phyloP scores from a whole-genome alignment of 2,888 invertebrate species.

The Allophyes oxyacanthae region DNA sequence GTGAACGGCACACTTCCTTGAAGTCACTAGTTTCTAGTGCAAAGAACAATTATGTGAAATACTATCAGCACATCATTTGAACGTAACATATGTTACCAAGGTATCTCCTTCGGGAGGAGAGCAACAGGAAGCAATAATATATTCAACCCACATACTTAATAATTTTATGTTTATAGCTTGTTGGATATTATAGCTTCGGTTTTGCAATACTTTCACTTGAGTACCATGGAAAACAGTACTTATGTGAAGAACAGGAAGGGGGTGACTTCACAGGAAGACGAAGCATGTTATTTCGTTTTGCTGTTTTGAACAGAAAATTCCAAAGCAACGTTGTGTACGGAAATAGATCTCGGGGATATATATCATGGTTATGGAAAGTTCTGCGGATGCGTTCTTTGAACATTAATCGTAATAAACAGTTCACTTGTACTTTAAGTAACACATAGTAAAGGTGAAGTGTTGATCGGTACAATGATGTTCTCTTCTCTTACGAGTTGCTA shows the following conservation, averaged over 20 bases:
- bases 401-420: constrained; percentile 36
- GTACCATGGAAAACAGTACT: constrained; percentile 11
- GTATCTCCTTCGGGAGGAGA: constrained; percentile 21
- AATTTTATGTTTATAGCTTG: constrained; percentile 26
- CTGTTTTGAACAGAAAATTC: constrained; percentile 25
- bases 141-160: constrained; percentile 27
- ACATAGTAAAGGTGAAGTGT: too few species aligned
- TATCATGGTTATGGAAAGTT: constrained; percentile 33
- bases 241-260: constrained; percentile 11
- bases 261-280: constrained; percentile 18
- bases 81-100: constrained; percentile 21
- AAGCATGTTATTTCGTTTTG: constrained; percentile 21
- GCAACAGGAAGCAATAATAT: constrained; percentile 33
- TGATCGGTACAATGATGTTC: too few species aligned
- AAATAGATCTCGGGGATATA: constrained; percentile 28
- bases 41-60: constrained; percentile 32
- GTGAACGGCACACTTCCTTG: constrained; percentile 9
- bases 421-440: constrained; percentile 29
- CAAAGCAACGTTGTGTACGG: constrained; percentile 24
- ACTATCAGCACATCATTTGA: constrained; percentile 34
- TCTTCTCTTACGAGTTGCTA: too few species aligned
- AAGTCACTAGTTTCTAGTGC: constrained; percentile 13
- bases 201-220: constrained; percentile 9
- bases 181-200: constrained; percentile 12
- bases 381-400: constrained; percentile 23